Evolutionary conservation across 53 echinoderm and acorn worm species (phyloP).

Genomic region (Paracentrotus lividus): DNA sequence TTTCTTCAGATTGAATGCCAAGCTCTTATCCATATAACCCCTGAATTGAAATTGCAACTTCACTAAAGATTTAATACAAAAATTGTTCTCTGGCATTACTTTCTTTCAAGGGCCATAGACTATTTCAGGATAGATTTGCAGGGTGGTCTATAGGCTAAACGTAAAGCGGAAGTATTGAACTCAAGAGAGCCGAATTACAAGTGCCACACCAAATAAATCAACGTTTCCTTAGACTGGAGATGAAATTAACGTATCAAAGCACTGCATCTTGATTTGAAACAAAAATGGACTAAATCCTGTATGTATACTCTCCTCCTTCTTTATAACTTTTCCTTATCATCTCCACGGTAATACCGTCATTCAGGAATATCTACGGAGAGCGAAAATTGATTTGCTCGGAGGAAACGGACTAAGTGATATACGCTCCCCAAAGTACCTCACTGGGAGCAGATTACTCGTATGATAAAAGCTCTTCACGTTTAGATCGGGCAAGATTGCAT

Average conservation of each 20-base stretch:
- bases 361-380: conserved; percentile 15
- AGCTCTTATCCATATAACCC: no score
- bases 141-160: not conserved
- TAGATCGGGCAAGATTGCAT: conserved; percentile 34
- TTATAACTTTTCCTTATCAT: not conserved
- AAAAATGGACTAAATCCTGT: not conserved
- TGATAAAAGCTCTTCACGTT: conserved; percentile 62
- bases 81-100: no score
- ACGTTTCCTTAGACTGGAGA: conserved; percentile 11
- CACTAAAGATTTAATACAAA: no score
- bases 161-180: conserved; percentile 25
- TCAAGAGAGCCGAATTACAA: not conserved
- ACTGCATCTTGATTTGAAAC: conserved; percentile 20
- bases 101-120: not conserved
- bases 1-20: no score
- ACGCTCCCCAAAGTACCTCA: conserved; percentile 36
- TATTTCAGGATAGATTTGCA: not conserved
- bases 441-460: conserved; percentile 31
- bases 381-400: conserved; percentile 50
- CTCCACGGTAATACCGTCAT: conserved; percentile 3
- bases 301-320: not conserved
- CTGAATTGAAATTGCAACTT: no score
- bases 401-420: conserved; percentile 60
- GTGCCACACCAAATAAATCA: conserved; percentile 41
- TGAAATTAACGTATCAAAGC: not conserved